These are phyloP conservation scores for Steinernema scapterisci DNA, from an alignment of 2,888 invertebrate species.

Conservation along the genomic window DNA sequence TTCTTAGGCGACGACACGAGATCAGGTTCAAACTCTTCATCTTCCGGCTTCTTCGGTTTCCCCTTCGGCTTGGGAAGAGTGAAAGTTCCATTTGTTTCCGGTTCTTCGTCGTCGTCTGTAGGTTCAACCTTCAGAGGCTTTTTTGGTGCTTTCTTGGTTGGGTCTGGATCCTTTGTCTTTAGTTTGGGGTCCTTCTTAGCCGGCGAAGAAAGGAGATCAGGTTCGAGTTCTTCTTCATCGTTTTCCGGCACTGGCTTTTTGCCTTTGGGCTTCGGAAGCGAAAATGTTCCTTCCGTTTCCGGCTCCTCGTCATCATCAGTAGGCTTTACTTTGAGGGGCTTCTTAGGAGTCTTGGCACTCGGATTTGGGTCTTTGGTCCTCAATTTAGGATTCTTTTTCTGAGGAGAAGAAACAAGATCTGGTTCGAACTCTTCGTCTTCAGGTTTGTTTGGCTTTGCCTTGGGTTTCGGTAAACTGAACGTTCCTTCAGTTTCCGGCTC, in stretches of 20 bases:
- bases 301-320: neutral
- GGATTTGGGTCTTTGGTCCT: constrained; percentile 18
- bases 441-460: constrained; percentile 27
- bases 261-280: constrained; percentile 24
- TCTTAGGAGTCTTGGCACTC: neutral
- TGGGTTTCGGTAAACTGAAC: constrained; percentile 9
- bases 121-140: constrained; percentile 27
- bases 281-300: neutral
- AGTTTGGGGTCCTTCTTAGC: constrained; percentile 3
- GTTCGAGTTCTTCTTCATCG: constrained; percentile 38
- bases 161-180: neutral
- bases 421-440: constrained; percentile 11
- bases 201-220: neutral
- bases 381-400: constrained; percentile 15
- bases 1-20: neutral
- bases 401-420: constrained; percentile 15
- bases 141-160: constrained; percentile 34
- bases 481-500: neutral
- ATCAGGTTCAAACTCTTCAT: constrained; percentile 1
- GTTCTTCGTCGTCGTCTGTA: constrained; percentile 43
- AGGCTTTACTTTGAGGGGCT: neutral
- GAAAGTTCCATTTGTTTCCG: constrained; percentile 35
- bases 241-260: constrained; percentile 28
- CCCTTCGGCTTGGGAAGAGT: constrained; percentile 27
- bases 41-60: neutral